Conservation (phyloP, 2,797 vertebrate species). For the Limnodromus scolopaceus region DNA sequence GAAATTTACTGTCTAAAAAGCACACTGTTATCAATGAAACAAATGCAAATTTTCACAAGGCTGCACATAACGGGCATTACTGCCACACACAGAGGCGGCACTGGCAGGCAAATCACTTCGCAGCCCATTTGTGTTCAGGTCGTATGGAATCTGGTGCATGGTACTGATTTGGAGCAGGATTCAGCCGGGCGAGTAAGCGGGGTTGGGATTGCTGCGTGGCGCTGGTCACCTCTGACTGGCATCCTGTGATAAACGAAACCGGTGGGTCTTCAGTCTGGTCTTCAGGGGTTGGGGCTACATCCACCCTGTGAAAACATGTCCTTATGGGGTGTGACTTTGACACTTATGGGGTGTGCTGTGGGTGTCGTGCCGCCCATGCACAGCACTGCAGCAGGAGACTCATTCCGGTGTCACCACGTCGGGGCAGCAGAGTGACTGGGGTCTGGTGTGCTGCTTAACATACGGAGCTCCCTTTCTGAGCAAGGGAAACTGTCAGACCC, state of each 20-base stretch:
- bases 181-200: neutral
- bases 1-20: constrained; percentile 37
- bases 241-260: neutral
- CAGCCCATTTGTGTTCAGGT: constrained; percentile 3
- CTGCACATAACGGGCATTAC: constrained; percentile 7
- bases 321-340: neutral
- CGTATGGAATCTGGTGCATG: neutral
- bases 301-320: neutral
- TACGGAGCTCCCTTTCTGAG: neutral
- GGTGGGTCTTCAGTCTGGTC: neutral
- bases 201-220: neutral
- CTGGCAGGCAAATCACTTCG: neutral
- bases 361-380: neutral
- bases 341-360: too few relatives aligned
- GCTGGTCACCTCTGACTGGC: neutral
- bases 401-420: neutral
- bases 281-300: neutral
- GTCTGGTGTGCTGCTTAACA: neutral
- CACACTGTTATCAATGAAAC: constrained; percentile 32
- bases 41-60: constrained; percentile 2
- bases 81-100: neutral
- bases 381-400: neutral
- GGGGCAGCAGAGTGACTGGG: neutral
- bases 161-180: neutral
- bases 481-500: neutral